These are phyloP conservation scores for Anguilla marmorata DNA, from an alignment of 2,797 vertebrate genomes.

Conservation along the genomic window DNA sequence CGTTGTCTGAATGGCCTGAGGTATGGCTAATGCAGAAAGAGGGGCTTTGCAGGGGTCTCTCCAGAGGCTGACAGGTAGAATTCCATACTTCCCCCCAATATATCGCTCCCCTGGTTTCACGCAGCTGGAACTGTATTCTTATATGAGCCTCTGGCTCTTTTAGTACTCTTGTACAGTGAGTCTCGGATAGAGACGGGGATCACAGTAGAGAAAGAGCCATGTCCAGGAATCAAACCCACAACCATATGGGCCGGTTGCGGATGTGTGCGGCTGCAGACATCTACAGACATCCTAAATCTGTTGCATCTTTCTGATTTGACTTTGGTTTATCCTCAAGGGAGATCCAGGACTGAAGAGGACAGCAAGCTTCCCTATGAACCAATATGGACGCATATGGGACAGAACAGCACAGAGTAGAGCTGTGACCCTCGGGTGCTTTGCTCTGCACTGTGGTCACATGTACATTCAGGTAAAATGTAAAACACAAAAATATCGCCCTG, in stretches of 20 bases:
- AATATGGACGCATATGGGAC: not conserved
- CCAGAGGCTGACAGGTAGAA: slow-evolving; percentile 19
- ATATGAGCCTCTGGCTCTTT: not conserved
- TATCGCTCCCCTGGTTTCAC: not conserved
- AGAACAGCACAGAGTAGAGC: not conserved
- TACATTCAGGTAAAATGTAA: not conserved
- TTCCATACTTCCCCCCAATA: not conserved
- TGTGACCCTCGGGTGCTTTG: not conserved
- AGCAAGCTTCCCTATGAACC: too few relatives aligned
- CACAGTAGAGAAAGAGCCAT: not conserved
- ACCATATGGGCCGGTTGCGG: too few relatives aligned
- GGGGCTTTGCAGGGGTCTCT: not conserved
- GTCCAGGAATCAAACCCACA: not conserved
- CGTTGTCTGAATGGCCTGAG: slow-evolving; percentile 37
- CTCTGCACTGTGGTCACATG: not conserved
- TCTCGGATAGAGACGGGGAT: not conserved
- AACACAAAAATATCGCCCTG: slow-evolving; percentile 7
- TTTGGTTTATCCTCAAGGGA: not conserved
- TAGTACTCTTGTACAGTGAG: not conserved
- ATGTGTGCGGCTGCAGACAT: not conserved
- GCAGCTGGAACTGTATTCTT: not conserved
- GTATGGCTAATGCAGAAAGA: slow-evolving; percentile 34
- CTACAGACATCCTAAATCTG: not conserved
- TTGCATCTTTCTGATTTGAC: not conserved
- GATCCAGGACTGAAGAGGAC: not conserved